Conservation (phyloP, 2,113 vertebrate genomes). For the Lates calcarifer region DNA sequence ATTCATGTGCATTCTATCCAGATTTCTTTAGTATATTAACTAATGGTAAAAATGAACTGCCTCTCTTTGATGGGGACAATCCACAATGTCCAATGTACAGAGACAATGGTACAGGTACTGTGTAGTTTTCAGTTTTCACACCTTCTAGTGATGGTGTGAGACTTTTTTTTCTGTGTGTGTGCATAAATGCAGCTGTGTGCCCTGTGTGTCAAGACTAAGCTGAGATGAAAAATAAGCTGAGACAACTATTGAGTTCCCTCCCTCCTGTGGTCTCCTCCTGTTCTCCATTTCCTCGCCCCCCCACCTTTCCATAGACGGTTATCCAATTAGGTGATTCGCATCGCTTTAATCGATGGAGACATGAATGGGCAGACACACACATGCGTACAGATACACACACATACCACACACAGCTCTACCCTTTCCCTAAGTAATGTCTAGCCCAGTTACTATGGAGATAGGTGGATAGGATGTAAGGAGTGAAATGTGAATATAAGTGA, state of each 20-base stretch:
- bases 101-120: neutral
- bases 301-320: constrained; percentile 59
- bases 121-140: neutral
- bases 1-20: neutral
- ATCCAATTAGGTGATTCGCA: constrained; percentile 76
- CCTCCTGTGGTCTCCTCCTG: constrained; percentile 46
- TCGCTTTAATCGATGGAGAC: constrained; percentile 74
- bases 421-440: constrained; percentile 22
- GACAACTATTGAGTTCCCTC: constrained; percentile 62
- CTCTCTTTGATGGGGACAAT: neutral
- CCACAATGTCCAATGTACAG: no score
- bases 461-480: constrained; percentile 21
- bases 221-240: constrained; percentile 68
- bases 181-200: constrained; percentile 5
- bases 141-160: neutral
- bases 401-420: constrained; percentile 23
- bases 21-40: neutral
- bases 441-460: constrained; percentile 54
- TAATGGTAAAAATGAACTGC: neutral
- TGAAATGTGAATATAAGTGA: constrained; percentile 73
- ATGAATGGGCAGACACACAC: constrained; percentile 42
- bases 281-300: constrained; percentile 29
- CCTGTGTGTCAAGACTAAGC: constrained; percentile 54
- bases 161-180: neutral
- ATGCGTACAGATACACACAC: constrained; percentile 36